Evolutionary conservation across 2,113 vertebrate species (phyloP).

Genomic region (Macrotus californicus): DNA sequence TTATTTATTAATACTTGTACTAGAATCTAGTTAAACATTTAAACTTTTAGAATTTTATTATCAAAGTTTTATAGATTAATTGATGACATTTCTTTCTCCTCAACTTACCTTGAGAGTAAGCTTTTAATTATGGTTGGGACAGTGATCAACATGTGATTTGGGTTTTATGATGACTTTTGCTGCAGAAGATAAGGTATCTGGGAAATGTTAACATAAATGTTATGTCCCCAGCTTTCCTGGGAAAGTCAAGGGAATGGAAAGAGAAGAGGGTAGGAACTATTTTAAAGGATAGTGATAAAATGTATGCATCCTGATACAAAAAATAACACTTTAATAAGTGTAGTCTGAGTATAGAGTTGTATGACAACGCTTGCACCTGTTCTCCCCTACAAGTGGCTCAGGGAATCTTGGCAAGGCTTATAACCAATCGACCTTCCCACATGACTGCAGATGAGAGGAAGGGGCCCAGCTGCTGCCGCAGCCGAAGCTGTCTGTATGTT

Average conservation of each 20-base stretch:
- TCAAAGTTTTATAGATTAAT: background rate
- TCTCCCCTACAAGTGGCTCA: background rate
- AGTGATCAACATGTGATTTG: background rate
- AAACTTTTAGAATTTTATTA: conserved; percentile 29
- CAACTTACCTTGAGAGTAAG: background rate
- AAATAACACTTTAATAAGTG: background rate
- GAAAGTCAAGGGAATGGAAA: background rate
- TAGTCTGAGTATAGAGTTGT: background rate
- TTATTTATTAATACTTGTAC: background rate
- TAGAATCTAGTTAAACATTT: background rate
- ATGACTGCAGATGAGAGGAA: background rate
- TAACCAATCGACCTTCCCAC: background rate
- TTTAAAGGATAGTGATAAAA: background rate
- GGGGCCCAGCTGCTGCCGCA: background rate
- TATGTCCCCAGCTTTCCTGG: background rate
- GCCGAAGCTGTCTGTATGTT: background rate
- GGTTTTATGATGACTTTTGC: conserved; percentile 10
- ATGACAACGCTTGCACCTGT: background rate
- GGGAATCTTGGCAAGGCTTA: background rate
- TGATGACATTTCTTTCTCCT: background rate
- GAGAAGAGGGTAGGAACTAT: background rate
- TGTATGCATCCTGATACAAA: background rate
- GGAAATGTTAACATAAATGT: background rate
- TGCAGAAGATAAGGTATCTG: background rate
- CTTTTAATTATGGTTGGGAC: background rate